Evolutionary conservation across 1,140 invertebrate genomes (phyloP), one percentile per base, ranked within the genome.

Genomic region (Pseudomyrmex gracilis): DNA sequence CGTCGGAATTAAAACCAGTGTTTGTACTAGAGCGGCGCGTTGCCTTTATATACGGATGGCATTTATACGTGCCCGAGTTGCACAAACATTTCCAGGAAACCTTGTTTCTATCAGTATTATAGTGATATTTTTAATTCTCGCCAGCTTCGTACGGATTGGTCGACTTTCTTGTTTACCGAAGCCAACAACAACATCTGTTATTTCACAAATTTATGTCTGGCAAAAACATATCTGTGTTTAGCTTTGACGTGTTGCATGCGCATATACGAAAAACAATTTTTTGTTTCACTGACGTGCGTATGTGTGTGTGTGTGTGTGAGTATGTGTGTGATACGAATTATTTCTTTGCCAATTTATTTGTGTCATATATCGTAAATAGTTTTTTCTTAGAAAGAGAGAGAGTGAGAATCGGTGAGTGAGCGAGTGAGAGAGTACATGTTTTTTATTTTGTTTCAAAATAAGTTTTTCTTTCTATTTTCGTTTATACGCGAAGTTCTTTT

Each of bases 111-210:
- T 47, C 66, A 71, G 76, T 71, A 80, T 80, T 80, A 80, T 22
- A 80, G 66, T 70, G 76, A 80, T 80, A 80, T 80, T 80, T 80
- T 80, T 80, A 80, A 80, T 80, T 80, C 76, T 70, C 64, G 64
- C 53, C 43, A n/a, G 76, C 22, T 80, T 80, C 5, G 53, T 70
- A 58, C 53, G 66, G 68, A 58, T 78, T 43, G 64, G 53, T 58
- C 66, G 76, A 80, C 76, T 80, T 80, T 80, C 53, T 66, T 80
- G 76, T 80, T 80, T 80, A 71, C 76, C 43, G 20, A 70, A 80
- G 60, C 76, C 63, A 70, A 22, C 66, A 64, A 64, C 61, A 78
- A 80, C 76, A 80, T 80, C 53, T 80, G 76, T 70, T 70, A 80
- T 80, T 80, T 80, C 43, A 34, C 34, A 80, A 71, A 80, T 80